phyloP scores from a whole-genome alignment of 2,113 vertebrate species.

The Psittacula cyanocephala region DNA sequence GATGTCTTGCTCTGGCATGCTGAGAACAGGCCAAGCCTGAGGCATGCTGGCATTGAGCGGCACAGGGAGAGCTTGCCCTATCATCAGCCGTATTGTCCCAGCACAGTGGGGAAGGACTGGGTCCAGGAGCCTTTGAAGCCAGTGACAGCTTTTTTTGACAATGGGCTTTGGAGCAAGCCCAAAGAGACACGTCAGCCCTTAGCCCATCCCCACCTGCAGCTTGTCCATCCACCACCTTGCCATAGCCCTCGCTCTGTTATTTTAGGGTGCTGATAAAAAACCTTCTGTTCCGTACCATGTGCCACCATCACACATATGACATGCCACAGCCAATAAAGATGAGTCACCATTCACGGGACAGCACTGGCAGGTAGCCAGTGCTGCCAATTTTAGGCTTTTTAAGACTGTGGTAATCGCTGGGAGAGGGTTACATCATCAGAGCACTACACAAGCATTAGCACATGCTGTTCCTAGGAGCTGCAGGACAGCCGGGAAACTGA shows the following conservation, averaged over 20 bases:
- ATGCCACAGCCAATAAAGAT: slow-evolving; percentile 12
- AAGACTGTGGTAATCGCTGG: neutral
- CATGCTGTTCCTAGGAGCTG: neutral
- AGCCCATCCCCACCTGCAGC: slow-evolving; percentile 39
- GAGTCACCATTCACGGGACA: slow-evolving; percentile 56
- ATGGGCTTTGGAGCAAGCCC: slow-evolving; percentile 7
- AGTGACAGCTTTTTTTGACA: neutral
- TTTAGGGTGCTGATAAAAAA: neutral
- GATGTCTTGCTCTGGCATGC: slow-evolving; percentile 23
- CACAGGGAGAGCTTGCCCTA: neutral
- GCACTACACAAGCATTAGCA: slow-evolving; percentile 1
- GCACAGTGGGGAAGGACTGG: neutral
- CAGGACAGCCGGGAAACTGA: neutral
- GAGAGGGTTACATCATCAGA: slow-evolving; percentile 35
- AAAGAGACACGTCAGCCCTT: neutral
- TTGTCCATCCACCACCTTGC: neutral
- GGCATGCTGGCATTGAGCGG: neutral
- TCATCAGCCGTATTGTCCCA: neutral
- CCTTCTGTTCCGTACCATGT: slow-evolving; percentile 30
- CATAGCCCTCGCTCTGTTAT: neutral
- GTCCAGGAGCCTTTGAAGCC: neutral
- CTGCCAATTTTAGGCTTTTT: slow-evolving; percentile 50
- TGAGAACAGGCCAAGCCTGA: slow-evolving; percentile 15
- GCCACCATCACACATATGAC: neutral
- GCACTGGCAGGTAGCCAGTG: neutral